These are phyloP conservation scores for Oophaga pumilio DNA, from an alignment of 2,113 vertebrate genomes.

Conservation along the genomic window DNA sequence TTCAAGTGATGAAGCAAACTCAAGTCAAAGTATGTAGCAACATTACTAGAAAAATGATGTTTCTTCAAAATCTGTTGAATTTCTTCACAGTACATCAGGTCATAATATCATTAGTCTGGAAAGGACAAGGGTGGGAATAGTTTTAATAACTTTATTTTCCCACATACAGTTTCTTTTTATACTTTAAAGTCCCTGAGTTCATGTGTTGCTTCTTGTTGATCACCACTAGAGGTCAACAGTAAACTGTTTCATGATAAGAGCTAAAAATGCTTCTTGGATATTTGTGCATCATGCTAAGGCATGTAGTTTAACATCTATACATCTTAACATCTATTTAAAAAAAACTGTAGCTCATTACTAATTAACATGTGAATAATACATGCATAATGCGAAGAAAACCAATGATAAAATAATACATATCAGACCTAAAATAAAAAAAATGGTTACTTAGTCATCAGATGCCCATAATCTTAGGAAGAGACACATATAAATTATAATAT, in stretches of 20 bases:
- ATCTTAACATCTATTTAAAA: not conserved
- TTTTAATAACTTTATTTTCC: no score
- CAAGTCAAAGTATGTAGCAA: no score
- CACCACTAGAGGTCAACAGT: constrained; percentile 21
- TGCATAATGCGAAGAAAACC: not conserved
- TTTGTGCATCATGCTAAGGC: not conserved
- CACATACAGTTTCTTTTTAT: not conserved
- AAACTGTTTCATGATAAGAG: not conserved
- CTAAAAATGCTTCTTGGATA: not conserved
- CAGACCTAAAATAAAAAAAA: not conserved
- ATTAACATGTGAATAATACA: not conserved
- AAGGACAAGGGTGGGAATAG: no score
- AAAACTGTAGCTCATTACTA: not conserved
- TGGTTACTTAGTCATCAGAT: not conserved
- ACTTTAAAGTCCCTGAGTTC: not conserved
- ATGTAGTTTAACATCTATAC: not conserved
- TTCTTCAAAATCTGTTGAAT: no score
- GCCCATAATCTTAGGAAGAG: not conserved
- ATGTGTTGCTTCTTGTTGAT: not conserved
- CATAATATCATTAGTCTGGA: no score
- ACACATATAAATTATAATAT: not conserved
- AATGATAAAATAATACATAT: not conserved
- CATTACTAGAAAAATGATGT: no score
- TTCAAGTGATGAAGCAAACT: no score
- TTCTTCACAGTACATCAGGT: no score